Evolutionary conservation across 2,888 invertebrate genomes (phyloP).

Genomic region (Lottia gigantea): DNA sequence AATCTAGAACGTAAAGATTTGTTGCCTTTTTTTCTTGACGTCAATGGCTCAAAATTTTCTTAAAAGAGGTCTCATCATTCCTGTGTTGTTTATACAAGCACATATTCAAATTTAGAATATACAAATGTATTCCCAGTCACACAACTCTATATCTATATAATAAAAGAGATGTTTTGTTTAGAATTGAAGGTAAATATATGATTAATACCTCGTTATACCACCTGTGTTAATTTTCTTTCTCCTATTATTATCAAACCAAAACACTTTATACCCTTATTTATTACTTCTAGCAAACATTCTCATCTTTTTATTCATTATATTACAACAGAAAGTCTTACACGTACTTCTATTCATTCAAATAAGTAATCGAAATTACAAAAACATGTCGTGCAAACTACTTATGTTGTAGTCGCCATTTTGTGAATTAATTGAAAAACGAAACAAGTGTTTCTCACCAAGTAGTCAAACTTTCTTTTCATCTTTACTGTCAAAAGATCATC

Average conservation of each 20-base stretch:
- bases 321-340: neutral
- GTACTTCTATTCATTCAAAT: neutral
- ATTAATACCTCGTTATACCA: constrained; percentile 8
- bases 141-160: no score
- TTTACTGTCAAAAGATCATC: constrained; percentile 4
- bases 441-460: neutral
- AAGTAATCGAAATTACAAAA: constrained; percentile 1
- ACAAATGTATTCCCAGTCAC: no score
- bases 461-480: constrained; percentile 6
- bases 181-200: neutral
- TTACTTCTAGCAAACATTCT: constrained; percentile 2
- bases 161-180: no score
- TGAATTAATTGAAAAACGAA: constrained; percentile 1
- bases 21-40: no score
- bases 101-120: no score
- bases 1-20: no score
- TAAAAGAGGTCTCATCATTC: no score
- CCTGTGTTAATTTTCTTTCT: constrained; percentile 8
- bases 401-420: constrained; percentile 4
- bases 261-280: neutral
- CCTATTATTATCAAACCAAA: neutral
- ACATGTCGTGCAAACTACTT: constrained; percentile 9
- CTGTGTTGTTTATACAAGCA: no score
- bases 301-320: neutral
- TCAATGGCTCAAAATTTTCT: no score